A percentile compares a stretch with the other conserved stretches of the same genome.
phyloP scores from a whole-genome alignment of 2,888 invertebrate species.

The Heterodera filipjevi region DNA sequence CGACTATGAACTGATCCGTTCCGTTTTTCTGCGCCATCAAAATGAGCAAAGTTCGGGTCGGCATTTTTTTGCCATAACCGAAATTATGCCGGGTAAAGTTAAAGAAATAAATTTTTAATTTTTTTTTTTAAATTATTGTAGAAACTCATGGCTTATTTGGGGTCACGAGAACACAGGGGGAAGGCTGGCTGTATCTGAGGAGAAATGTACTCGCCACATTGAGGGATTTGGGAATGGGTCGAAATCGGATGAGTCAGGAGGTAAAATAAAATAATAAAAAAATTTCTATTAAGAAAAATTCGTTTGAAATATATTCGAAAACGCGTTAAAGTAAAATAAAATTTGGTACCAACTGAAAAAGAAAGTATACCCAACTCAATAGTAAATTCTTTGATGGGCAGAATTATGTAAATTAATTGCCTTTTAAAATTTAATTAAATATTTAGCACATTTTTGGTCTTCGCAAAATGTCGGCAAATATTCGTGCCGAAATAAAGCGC shows the following conservation, averaged over 20 bases:
- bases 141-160: slow-evolving; percentile 21
- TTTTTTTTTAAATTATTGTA: neutral
- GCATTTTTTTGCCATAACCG: neutral
- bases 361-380: no score
- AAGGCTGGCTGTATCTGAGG: slow-evolving; percentile 15
- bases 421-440: neutral
- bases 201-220: slow-evolving; percentile 15
- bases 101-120: neutral
- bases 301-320: no score
- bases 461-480: slow-evolving; percentile 27
- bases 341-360: no score
- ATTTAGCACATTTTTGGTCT: neutral
- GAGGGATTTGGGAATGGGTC: slow-evolving; percentile 28
- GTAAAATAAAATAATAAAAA: neutral
- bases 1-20: slow-evolving; percentile 20
- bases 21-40: slow-evolving; percentile 12
- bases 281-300: neutral
- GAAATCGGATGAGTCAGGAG: slow-evolving; percentile 11
- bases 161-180: slow-evolving; percentile 18
- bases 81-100: slow-evolving; percentile 2
- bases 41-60: slow-evolving; percentile 1
- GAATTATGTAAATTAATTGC: no score
- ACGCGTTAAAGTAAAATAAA: no score
- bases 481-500: slow-evolving; percentile 7
- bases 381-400: no score